These are phyloP conservation scores for Nowickia ferox DNA, from an alignment of 2,888 invertebrate species.

Conservation along the genomic window DNA sequence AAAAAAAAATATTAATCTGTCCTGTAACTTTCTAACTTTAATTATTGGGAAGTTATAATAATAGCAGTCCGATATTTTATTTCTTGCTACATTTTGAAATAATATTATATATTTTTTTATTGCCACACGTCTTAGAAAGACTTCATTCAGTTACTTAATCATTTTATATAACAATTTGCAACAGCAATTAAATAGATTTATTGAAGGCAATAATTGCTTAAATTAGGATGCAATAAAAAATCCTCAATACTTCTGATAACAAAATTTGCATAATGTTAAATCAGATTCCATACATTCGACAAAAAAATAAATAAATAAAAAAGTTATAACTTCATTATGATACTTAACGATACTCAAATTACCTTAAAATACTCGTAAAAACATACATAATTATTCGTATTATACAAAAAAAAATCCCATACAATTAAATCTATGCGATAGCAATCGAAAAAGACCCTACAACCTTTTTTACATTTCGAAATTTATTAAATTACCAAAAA, in stretches of 20 bases:
- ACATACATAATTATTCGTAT: not conserved
- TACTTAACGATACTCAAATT: constrained; percentile 18
- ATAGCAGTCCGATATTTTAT: too few species aligned
- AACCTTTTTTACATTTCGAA: constrained; percentile 13
- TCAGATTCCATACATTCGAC: not conserved
- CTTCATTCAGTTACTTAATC: not conserved
- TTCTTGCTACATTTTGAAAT: too few species aligned
- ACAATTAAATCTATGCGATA: constrained; percentile 31
- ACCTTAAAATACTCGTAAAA: not conserved
- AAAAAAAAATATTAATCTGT: too few species aligned
- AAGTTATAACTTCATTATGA: not conserved
- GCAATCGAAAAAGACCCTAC: constrained; percentile 18
- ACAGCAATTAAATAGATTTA: not conserved
- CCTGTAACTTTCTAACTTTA: too few species aligned
- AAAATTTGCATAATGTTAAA: not conserved
- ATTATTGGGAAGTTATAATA: too few species aligned
- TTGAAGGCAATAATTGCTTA: not conserved
- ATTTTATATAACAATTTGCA: not conserved
- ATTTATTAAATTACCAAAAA: constrained; percentile 53
- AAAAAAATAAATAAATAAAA: constrained; percentile 4
- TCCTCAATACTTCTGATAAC: not conserved
- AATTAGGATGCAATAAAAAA: not conserved
- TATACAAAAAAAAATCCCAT: constrained; percentile 34
- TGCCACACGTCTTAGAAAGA: too few species aligned
- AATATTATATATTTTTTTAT: too few species aligned